Evolutionary conservation across 2,797 vertebrate genomes (phyloP), one percentile per base, ranked within the genome.

Genomic region (Delichon dasypus): DNA sequence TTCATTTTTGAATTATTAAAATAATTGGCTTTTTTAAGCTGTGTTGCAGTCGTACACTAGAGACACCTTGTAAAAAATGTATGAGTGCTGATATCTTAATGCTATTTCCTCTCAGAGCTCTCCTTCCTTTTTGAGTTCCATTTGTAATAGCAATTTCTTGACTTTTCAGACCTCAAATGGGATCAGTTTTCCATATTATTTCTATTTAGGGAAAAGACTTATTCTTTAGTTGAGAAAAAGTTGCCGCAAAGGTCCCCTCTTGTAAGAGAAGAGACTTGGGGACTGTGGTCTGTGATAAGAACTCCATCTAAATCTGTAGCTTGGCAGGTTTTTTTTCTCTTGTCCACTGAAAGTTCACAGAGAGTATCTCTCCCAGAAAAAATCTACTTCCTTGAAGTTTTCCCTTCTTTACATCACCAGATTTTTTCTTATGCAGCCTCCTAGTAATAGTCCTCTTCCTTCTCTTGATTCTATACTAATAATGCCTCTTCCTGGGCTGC

Each of bases 1-100:
- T 85, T 75, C 15, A 44, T 45, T 89, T 74, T 19, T 89, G 34
- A 90, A 48, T 91, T 92, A 57, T 73, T 89, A 58, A 90, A 74
- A 89, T 21, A 32, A 17, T 7, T 26, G 57, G 3, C 15, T 66
- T 85, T 87, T 75, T 88, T 89, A 65, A 89, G 47, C 38, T 68
- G 32, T 22, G 7, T 67, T 88, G 38, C 23, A 62, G 25, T 54
- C 67, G 19, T 67, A 40, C 68, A 32, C 34, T 71, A 67, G 61
- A 85, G 34, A 20, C 21, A n/a, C 26, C 32, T 61, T 71, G 18
- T 77, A 71, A 87, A 94, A 92, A 75, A 88, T 40, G n/a, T 38
- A 50, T 48, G 47, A 85, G 23, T 48, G 22, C 23, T 92, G 19
- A 4, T 72, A 50, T 70, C 51, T 60, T 76, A 68, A 45, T 78